Percentiles rank a stretch among this genome's conserved stretches.
phyloP scores from a whole-genome alignment of 2,113 vertebrate genomes.

The Mastomys natalensis region DNA sequence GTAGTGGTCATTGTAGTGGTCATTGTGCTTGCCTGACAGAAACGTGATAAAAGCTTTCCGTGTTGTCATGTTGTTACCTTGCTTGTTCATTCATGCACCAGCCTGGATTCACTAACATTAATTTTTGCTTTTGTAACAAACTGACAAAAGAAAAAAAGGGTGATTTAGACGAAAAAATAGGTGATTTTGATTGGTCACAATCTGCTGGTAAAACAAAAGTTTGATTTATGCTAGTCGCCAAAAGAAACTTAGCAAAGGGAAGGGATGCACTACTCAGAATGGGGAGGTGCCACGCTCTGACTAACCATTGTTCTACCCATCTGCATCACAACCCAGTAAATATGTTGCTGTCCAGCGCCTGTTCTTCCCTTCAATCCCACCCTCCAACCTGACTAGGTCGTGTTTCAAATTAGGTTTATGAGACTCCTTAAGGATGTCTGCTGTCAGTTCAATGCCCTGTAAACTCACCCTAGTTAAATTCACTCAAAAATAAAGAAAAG shows the following conservation, averaged over 20 bases:
- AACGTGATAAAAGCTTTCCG: background rate
- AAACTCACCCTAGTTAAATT: background rate
- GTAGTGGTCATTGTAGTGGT: too few relatives aligned
- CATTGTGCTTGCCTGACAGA: background rate
- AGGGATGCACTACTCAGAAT: background rate
- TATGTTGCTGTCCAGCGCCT: background rate
- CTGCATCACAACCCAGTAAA: background rate
- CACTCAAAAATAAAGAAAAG: background rate
- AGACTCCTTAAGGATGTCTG: background rate
- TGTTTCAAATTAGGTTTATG: background rate
- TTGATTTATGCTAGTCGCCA: background rate
- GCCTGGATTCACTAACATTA: background rate
- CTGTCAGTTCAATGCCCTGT: background rate
- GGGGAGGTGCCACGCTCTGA: background rate
- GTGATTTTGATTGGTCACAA: background rate
- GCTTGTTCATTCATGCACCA: background rate
- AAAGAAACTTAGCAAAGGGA: background rate
- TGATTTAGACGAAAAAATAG: background rate
- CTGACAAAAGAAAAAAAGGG: background rate
- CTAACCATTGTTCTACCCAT: too few relatives aligned
- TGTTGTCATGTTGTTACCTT: background rate
- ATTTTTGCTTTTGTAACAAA: slow-evolving; percentile 2
- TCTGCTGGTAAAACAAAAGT: background rate
- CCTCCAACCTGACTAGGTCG: background rate
- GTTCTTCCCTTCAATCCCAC: background rate